These are phyloP conservation scores for Heliangelus exortis DNA, from an alignment of 2,797 vertebrate species.

Conservation along the genomic window DNA sequence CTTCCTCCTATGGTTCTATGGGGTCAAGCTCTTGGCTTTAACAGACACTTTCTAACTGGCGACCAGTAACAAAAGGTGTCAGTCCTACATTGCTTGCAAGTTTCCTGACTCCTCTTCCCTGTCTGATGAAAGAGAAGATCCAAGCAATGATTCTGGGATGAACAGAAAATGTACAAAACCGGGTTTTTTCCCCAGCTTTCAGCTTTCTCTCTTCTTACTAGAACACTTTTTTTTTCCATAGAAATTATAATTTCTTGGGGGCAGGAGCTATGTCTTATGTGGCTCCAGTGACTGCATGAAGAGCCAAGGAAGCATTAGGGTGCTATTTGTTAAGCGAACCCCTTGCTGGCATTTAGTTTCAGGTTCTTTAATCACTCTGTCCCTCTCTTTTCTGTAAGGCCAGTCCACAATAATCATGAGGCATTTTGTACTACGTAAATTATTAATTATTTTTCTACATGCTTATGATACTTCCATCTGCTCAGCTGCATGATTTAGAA, in stretches of 20 bases:
- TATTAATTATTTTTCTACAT: slow-evolving; percentile 1
- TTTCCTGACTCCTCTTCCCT: neutral
- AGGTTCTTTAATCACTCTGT: slow-evolving; percentile 5
- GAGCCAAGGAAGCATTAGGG: slow-evolving; percentile 10
- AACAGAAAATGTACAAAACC: neutral
- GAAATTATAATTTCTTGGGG: neutral
- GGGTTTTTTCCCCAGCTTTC: neutral
- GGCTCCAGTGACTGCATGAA: neutral
- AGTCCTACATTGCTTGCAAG: neutral
- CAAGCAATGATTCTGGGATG: neutral
- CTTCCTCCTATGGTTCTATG: neutral
- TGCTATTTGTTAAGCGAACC: neutral
- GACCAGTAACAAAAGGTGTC: neutral
- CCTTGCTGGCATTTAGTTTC: slow-evolving; percentile 29
- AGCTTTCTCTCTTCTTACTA: neutral
- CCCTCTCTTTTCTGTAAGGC: slow-evolving; percentile 27
- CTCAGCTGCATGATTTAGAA: neutral
- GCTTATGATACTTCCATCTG: neutral
- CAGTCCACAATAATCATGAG: slow-evolving; percentile 24
- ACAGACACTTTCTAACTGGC: neutral
- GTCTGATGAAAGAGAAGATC: neutral
- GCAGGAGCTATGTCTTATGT: neutral
- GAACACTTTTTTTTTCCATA: neutral
- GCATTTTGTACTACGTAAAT: slow-evolving; percentile 63
- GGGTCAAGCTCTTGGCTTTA: neutral